A percentile compares a stretch with the other conserved stretches of the same genome.
phyloP scores from a whole-genome alignment of 2,888 invertebrate genomes.

The Anarsia innoxiella region DNA sequence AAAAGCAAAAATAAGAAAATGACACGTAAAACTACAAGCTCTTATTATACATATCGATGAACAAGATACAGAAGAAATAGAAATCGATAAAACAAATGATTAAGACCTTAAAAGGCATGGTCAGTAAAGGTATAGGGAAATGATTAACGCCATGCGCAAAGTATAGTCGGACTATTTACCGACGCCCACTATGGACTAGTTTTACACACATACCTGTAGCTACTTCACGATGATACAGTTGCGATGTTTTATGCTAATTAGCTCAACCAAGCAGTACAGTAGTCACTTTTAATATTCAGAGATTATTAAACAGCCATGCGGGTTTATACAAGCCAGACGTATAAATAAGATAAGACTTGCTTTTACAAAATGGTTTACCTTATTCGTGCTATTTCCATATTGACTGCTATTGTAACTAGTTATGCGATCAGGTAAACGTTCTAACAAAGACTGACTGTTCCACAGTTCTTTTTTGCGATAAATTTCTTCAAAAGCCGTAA shows the following conservation, averaged over 20 bases:
- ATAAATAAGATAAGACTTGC: constrained; percentile 9
- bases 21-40: too few species aligned
- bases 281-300: constrained; percentile 6
- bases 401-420: too few species aligned
- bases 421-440: constrained; percentile 3
- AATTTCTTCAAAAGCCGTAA: constrained; percentile 33
- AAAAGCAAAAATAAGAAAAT: too few species aligned
- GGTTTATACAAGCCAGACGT: constrained; percentile 7
- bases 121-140: constrained; percentile 30
- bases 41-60: too few species aligned
- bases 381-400: background rate
- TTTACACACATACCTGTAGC: constrained; percentile 14
- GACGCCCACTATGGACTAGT: constrained; percentile 29
- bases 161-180: constrained; percentile 20
- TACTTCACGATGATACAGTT: constrained; percentile 7
- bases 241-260: constrained; percentile 13
- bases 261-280: constrained; percentile 3
- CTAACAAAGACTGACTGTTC: constrained; percentile 20
- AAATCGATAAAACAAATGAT: too few species aligned
- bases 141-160: constrained; percentile 28
- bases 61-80: too few species aligned
- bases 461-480: constrained; percentile 10
- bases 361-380: constrained; percentile 1
- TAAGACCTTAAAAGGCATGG: too few species aligned
- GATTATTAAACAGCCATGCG: constrained; percentile 8